These are phyloP conservation scores for Tiliacea aurago DNA, from an alignment of 2,888 invertebrate species.

Conservation along the genomic window DNA sequence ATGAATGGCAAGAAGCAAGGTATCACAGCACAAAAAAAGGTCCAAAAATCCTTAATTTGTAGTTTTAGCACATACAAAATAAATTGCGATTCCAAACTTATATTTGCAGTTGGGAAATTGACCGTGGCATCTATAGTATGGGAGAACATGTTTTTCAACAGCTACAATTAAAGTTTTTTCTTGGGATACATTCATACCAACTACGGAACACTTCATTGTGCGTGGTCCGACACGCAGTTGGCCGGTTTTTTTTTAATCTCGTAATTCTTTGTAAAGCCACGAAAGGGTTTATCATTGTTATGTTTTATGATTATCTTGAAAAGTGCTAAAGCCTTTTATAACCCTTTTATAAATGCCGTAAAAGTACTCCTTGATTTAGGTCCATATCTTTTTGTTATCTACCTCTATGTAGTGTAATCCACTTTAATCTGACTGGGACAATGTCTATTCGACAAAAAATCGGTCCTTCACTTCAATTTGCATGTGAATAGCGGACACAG, in stretches of 20 bases:
- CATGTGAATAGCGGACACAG: constrained; percentile 79
- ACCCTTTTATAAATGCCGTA: constrained; percentile 73
- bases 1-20: too few species aligned
- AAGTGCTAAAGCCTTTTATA: constrained; percentile 73
- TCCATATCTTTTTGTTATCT: constrained; percentile 73
- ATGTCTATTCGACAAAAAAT: constrained; percentile 81
- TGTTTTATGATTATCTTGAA: constrained; percentile 75
- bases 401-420: constrained; percentile 74
- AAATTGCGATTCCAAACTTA: too few species aligned
- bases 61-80: too few species aligned
- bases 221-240: too few species aligned
- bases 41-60: too few species aligned
- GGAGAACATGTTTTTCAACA: too few species aligned
- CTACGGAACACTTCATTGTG: too few species aligned
- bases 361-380: constrained; percentile 73
- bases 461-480: constrained; percentile 79
- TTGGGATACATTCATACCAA: too few species aligned
- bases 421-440: constrained; percentile 72
- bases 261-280: constrained; percentile 49
- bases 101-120: too few species aligned
- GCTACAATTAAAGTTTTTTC: too few species aligned
- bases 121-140: too few species aligned
- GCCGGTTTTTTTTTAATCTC: constrained; percentile 46
- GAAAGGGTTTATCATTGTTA: constrained; percentile 70
- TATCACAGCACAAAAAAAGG: too few species aligned